These are phyloP conservation scores for Batillaria attramentaria DNA, from an alignment of 1,140 invertebrate species.

Conservation along the genomic window DNA sequence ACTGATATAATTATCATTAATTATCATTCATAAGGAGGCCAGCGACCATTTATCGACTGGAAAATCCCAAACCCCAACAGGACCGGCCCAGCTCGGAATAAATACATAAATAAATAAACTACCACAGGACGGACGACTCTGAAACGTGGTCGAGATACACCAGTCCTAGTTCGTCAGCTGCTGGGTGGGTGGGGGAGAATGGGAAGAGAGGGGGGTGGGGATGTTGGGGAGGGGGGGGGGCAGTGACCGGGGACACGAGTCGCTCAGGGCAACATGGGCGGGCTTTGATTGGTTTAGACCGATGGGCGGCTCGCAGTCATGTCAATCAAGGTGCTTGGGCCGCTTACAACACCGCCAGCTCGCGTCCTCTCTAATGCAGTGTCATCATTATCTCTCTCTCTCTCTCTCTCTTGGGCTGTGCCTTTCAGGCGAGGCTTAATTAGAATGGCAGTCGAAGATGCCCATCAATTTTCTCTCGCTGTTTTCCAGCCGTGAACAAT, in stretches of 20 bases:
- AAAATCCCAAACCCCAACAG: too few species aligned
- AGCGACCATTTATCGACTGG: too few species aligned
- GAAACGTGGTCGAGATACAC: too few species aligned
- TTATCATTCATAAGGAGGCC: too few species aligned
- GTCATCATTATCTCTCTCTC: background rate
- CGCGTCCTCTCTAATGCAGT: background rate
- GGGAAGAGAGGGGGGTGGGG: too few species aligned
- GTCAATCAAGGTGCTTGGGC: background rate
- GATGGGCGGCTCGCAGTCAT: background rate
- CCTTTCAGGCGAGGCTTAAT: background rate
- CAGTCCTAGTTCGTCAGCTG: too few species aligned
- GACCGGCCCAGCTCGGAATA: too few species aligned
- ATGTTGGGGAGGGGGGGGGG: background rate
- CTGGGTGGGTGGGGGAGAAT: too few species aligned
- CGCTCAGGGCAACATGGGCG: background rate
- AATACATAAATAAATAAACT: too few species aligned
- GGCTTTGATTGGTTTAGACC: background rate
- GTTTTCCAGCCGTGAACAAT: background rate
- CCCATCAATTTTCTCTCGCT: background rate
- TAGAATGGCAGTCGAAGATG: background rate
- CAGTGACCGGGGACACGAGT: background rate
- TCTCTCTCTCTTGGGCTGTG: background rate
- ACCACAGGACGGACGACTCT: too few species aligned
- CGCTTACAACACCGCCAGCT: background rate
- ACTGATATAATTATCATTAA: too few species aligned